Percentiles rank a stretch among this genome's conserved stretches.
These are phyloP conservation scores for Epinotia nisella DNA, from an alignment of 2,888 invertebrate species.

Conservation along the genomic window DNA sequence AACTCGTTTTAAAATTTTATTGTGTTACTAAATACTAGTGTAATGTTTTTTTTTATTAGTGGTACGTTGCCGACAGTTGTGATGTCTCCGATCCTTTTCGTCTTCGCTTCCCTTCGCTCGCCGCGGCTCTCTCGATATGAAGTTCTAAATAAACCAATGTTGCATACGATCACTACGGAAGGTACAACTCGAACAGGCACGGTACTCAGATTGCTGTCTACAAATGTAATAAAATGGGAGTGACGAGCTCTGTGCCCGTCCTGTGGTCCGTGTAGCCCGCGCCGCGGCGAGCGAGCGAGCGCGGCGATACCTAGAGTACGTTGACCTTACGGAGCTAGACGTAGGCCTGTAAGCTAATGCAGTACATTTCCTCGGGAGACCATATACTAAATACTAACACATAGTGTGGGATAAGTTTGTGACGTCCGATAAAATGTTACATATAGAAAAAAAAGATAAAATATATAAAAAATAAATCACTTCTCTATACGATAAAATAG, in stretches of 20 bases:
- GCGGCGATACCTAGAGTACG: slow-evolving; percentile 56
- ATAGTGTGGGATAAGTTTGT: slow-evolving; percentile 74
- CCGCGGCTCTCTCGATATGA: neutral
- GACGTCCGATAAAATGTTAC: slow-evolving; percentile 78
- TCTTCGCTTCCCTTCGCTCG: slow-evolving; percentile 33
- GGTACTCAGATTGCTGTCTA: neutral
- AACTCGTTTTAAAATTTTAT: slow-evolving; percentile 45
- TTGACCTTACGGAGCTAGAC: slow-evolving; percentile 64
- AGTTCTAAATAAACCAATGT: no score
- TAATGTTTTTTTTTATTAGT: slow-evolving; percentile 47
- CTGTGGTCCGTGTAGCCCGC: neutral
- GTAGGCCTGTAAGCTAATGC: slow-evolving; percentile 67
- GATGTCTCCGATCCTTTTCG: slow-evolving; percentile 43
- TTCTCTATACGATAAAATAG: slow-evolving; percentile 72
- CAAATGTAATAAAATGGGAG: neutral
- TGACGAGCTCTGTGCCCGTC: neutral
- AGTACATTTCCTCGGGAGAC: slow-evolving; percentile 70
- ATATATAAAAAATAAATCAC: slow-evolving; percentile 74
- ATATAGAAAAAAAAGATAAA: slow-evolving; percentile 70
- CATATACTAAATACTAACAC: slow-evolving; percentile 53
- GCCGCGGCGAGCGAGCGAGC: slow-evolving; percentile 17
- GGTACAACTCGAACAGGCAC: neutral
- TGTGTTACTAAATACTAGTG: slow-evolving; percentile 48
- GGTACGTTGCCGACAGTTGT: slow-evolving; percentile 45
- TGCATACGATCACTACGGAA: no score